Conservation (phyloP, 2,113 vertebrate genomes). For the Triplophysa siluroides region DNA sequence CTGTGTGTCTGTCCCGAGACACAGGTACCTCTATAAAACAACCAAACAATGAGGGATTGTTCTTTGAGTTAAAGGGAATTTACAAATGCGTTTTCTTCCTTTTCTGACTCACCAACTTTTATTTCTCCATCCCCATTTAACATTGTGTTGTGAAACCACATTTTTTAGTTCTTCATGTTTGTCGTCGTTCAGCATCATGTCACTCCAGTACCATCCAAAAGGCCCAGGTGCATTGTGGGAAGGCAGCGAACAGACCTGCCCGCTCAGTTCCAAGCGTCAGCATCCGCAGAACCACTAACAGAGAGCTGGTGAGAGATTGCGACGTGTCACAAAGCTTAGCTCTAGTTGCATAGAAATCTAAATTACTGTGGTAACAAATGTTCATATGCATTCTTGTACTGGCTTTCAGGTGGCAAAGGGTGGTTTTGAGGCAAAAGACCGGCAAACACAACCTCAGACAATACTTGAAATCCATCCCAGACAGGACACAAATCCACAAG, state of each 20-base stretch:
- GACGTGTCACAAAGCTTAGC: neutral
- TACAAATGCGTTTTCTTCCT: conserved; percentile 53
- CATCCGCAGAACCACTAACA: conserved; percentile 52
- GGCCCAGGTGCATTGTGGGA: conserved; percentile 46
- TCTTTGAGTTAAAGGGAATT: too few species aligned
- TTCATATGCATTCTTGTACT: conserved; percentile 15
- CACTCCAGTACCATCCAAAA: conserved; percentile 73
- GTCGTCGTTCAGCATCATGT: conserved; percentile 97
- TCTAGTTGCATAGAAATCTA: neutral
- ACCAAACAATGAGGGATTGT: conserved; percentile 25
- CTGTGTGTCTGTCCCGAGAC: conserved; percentile 85
- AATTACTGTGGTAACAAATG: neutral
- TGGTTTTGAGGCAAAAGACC: conserved; percentile 43
- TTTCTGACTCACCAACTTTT: conserved; percentile 44
- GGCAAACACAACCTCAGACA: conserved; percentile 36
- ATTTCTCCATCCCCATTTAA: conserved; percentile 9
- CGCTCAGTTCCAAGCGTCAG: conserved; percentile 47
- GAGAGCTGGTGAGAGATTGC: conserved; percentile 57
- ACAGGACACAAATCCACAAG: conserved; percentile 20
- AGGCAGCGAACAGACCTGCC: conserved; percentile 38
- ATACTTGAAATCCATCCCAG: conserved; percentile 30
- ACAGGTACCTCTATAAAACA: conserved; percentile 78
- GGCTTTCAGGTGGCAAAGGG: conserved; percentile 48
- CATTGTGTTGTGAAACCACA: conserved; percentile 11
- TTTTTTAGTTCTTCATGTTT: conserved; percentile 89